Base-by-base conservation (phyloP, 2,113 vertebrate genomes). In the Phylloscopus trochilus region DNA sequence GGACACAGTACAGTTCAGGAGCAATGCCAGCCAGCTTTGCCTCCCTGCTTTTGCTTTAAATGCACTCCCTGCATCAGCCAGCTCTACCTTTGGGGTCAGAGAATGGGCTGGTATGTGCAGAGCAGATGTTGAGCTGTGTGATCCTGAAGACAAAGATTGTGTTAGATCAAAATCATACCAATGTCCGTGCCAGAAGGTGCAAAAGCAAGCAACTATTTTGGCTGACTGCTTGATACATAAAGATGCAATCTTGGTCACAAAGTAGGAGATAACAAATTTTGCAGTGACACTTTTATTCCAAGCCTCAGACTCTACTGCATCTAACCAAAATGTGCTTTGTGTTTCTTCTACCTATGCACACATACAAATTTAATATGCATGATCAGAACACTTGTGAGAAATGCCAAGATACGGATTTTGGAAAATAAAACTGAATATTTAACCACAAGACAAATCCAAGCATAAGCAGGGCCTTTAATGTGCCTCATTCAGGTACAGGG, bases 391-490 rank as follows among this genome's bases (percentile, higher is more conserved):
- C 31, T 77, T 59, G 30, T 39, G 33, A 94, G 73, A 90, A 94
- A 77, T n/a, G 44, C 21, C 4, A 31, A 58, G 56, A 9, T 0
- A 1, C 91, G n/a, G 41, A 62, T 47, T 87, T 79, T 52, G 49
- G 22, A 64, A 75, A n/a, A 9, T 35, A 69, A 80, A 80, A n/a
- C 9, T 0, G 0, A 22, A 3, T 22, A 1, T 77, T 83, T 64
- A 94, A 56, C 27, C 52, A 44, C 39, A 83, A 35, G 35, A 59
- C 10, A 58, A n/a, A 8, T 7, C 22, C 5, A 39, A 39, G 17
- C 0, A 0, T 27, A 73, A 74, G 10, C 7, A 33, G 41, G n/a
- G 31, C n/a, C 41, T 46, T 59, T 55, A 39, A 44, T 2, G 9
- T 21, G 26, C 19, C 41, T 77, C 15, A 10, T 18, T 43, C 7